phyloP scores from a whole-genome alignment of 1,140 invertebrate species.

The Apis cerana region DNA sequence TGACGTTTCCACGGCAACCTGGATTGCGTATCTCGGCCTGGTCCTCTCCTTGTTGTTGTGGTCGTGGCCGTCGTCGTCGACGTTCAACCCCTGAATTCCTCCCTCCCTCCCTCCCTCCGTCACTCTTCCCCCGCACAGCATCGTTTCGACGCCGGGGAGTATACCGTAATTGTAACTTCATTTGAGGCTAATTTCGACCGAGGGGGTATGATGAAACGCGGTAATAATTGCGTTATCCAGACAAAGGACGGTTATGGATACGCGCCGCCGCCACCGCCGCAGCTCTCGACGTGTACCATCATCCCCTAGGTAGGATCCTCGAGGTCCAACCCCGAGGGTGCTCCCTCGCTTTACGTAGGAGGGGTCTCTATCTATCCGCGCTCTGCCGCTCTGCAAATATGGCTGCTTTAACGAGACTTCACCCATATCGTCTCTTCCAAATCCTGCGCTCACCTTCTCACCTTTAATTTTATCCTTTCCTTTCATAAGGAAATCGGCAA shows the following conservation, averaged over 20 bases:
- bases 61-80: conserved; percentile 42
- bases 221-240: conserved; percentile 81
- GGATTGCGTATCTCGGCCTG: conserved; percentile 74
- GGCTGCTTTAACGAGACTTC: conserved; percentile 77
- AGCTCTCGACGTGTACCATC: conserved; percentile 58
- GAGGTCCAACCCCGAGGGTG: conserved; percentile 71
- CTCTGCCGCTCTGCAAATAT: conserved; percentile 75
- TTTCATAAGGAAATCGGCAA: neutral
- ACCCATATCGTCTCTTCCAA: conserved; percentile 71
- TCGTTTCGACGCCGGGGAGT: conserved; percentile 57
- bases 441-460: neutral
- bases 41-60: conserved; percentile 18
- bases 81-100: conserved; percentile 57
- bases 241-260: conserved; percentile 82
- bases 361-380: conserved; percentile 49
- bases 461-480: neutral
- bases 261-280: conserved; percentile 72
- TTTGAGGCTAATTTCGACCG: conserved; percentile 80
- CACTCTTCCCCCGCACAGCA: neutral
- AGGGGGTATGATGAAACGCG: conserved; percentile 80
- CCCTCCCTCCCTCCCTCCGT: neutral
- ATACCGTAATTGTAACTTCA: conserved; percentile 81
- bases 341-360: conserved; percentile 72
- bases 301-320: conserved; percentile 67
- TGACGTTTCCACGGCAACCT: conserved; percentile 82